Evolutionary conservation across 2,888 invertebrate genomes (phyloP).

Genomic region (Rotaria sp.): DNA sequence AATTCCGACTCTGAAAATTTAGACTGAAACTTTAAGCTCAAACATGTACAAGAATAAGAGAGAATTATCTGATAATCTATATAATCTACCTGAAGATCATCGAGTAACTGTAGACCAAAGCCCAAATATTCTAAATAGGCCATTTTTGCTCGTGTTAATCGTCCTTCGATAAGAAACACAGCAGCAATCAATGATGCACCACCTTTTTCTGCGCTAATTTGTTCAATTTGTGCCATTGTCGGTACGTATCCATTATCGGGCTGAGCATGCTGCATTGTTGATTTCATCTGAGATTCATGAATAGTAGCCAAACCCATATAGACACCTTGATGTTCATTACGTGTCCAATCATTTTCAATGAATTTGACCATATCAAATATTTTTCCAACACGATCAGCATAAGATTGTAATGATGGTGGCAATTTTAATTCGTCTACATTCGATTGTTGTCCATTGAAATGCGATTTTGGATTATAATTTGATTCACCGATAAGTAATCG

Average conservation of each 20-base stretch:
- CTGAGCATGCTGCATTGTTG: not conserved
- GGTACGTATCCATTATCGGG: not conserved
- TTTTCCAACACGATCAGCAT: not conserved
- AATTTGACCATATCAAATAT: not conserved
- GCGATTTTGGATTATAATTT: not conserved
- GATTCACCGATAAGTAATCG: not conserved
- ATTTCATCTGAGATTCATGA: not conserved
- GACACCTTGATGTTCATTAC: not conserved
- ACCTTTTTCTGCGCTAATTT: not conserved
- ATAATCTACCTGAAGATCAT: not conserved
- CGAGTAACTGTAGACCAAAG: not conserved
- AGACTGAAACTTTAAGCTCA: no score
- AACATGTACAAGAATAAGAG: no score
- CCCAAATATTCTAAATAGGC: not conserved
- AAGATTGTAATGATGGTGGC: not conserved
- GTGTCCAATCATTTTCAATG: not conserved
- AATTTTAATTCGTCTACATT: not conserved
- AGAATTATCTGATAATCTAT: no score
- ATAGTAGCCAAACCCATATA: not conserved
- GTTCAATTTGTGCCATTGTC: not conserved
- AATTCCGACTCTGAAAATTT: no score
- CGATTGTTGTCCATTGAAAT: not conserved
- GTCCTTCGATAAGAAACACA: not conserved
- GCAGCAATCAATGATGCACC: not conserved
- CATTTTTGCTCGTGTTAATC: not conserved